These are phyloP conservation scores for Tympanoctomys barrerae DNA, from an alignment of 2,797 vertebrate genomes.

Conservation along the genomic window DNA sequence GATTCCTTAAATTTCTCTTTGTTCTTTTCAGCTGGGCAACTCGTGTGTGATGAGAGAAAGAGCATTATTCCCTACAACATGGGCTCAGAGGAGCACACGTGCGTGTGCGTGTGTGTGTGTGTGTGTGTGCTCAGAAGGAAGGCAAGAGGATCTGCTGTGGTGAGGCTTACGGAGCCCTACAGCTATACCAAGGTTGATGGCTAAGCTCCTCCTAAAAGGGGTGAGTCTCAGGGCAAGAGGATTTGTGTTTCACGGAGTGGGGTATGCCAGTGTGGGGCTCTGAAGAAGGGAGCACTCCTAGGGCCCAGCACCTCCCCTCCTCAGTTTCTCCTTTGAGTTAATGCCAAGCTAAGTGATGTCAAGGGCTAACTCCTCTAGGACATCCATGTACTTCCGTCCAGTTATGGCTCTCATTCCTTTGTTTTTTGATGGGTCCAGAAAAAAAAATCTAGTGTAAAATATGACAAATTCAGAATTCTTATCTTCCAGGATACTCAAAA, in stretches of 20 bases:
- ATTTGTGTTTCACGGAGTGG: neutral
- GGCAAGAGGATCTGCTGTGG: neutral
- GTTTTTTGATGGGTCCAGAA: neutral
- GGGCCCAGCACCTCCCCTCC: neutral
- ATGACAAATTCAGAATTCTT: neutral
- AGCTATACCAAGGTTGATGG: neutral
- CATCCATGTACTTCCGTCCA: neutral
- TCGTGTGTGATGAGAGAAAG: neutral
- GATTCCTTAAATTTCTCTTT: constrained; percentile 7
- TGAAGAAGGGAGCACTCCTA: neutral
- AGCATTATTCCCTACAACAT: neutral
- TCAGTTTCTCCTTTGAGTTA: neutral
- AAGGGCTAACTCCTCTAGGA: neutral
- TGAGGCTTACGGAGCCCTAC: neutral
- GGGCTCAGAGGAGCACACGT: no score
- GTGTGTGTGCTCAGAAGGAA: neutral
- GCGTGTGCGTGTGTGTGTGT: neutral
- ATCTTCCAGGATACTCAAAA: neutral
- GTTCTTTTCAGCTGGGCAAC: neutral
- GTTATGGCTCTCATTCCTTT: neutral
- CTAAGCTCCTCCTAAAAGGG: neutral
- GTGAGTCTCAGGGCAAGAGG: neutral
- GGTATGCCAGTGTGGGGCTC: neutral
- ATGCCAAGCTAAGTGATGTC: neutral
- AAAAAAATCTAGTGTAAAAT: constrained; percentile 5